These are phyloP conservation scores for Zaprionus lineosus DNA, from an alignment of 2,888 invertebrate species.

Conservation along the genomic window DNA sequence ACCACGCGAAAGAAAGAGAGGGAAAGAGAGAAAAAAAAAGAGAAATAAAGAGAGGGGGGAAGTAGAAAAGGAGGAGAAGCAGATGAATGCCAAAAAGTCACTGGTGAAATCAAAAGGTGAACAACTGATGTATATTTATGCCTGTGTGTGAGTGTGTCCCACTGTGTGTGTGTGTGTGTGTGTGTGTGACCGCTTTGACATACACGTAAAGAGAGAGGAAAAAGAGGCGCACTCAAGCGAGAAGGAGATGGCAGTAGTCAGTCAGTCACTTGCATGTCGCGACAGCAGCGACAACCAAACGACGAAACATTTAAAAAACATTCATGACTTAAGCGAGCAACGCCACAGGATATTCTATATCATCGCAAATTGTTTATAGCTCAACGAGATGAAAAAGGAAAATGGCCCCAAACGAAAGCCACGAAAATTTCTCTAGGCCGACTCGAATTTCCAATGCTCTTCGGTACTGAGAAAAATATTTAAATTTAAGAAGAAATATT, in stretches of 20 bases:
- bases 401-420: constrained; percentile 21
- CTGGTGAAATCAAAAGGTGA: constrained; percentile 49
- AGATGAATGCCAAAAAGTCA: constrained; percentile 69
- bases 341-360: constrained; percentile 66
- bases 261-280: constrained; percentile 55
- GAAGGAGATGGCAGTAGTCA: not conserved
- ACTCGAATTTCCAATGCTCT: too few relatives aligned
- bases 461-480: too few relatives aligned
- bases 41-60: not conserved
- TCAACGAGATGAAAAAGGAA: constrained; percentile 34
- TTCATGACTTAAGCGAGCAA: constrained; percentile 57
- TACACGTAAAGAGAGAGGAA: constrained; percentile 12
- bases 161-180: constrained; percentile 10
- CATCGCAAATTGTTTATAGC: constrained; percentile 62
- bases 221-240: not conserved
- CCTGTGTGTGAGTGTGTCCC: constrained; percentile 1
- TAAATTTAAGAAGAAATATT: too few relatives aligned
- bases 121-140: constrained; percentile 19
- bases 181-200: constrained; percentile 1
- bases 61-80: not conserved
- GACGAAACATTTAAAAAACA: constrained; percentile 67
- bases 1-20: constrained; percentile 18
- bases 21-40: constrained; percentile 1
- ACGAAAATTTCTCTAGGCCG: not conserved
- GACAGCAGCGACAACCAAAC: constrained; percentile 50